These are phyloP conservation scores for Mionectes macconnelli DNA, from an alignment of 2,113 vertebrate species.

Conservation along the genomic window DNA sequence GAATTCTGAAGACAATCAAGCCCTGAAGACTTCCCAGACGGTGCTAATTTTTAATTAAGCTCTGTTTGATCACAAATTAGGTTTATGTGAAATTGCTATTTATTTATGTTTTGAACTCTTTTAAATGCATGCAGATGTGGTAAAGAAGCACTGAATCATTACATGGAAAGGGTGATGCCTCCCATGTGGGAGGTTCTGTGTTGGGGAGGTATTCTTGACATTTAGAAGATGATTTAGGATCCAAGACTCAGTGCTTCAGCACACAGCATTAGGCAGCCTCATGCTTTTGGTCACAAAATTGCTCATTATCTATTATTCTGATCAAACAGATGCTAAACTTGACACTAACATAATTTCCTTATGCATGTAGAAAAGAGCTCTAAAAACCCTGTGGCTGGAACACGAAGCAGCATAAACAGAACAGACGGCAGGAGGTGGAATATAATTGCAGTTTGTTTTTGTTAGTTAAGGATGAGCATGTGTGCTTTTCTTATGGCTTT, in stretches of 20 bases:
- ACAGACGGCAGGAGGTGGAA: constrained; percentile 47
- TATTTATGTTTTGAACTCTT: constrained; percentile 10
- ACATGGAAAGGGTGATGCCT: constrained; percentile 21
- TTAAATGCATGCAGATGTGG: constrained; percentile 42
- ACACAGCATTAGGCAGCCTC: neutral
- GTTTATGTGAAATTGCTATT: neutral
- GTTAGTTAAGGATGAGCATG: constrained; percentile 46
- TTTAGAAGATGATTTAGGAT: neutral
- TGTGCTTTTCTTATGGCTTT: constrained; percentile 5
- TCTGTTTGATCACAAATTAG: constrained; percentile 25
- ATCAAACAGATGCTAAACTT: constrained; percentile 44
- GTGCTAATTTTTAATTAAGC: constrained; percentile 43
- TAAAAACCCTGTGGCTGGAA: neutral
- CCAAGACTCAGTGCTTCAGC: neutral
- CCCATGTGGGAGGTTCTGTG: neutral
- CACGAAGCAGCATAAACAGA: constrained; percentile 31
- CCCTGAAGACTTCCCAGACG: neutral
- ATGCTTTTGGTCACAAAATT: neutral
- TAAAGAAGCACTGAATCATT: neutral
- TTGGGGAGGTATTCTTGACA: neutral
- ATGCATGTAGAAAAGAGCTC: neutral
- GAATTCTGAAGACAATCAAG: constrained; percentile 3
- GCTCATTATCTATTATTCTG: constrained; percentile 6
- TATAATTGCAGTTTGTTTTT: constrained; percentile 47
- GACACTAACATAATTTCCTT: constrained; percentile 23